phyloP scores from a whole-genome alignment of 1,140 invertebrate genomes.

The Lordiphosa stackelbergi region DNA sequence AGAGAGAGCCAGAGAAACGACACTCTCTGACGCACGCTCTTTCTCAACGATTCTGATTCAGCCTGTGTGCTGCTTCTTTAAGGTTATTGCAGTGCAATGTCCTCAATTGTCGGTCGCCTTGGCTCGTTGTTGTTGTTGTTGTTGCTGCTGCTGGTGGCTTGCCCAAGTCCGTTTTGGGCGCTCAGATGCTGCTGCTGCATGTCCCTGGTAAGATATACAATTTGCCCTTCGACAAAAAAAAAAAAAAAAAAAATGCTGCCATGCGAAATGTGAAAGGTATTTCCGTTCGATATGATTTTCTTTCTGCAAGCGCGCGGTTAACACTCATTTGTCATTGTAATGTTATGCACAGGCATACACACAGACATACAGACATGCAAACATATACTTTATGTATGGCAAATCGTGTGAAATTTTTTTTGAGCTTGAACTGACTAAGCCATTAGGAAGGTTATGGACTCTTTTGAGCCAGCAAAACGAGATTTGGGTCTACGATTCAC shows the following conservation, averaged over 20 bases:
- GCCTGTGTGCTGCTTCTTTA: slow-evolving; percentile 56
- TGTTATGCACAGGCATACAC: slow-evolving; percentile 5
- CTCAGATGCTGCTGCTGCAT: slow-evolving; percentile 54
- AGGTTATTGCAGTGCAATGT: slow-evolving; percentile 72
- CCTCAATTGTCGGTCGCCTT: slow-evolving; percentile 67
- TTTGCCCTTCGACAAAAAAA: slow-evolving; percentile 49
- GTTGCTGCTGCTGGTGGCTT: slow-evolving; percentile 16
- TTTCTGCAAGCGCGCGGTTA: neutral
- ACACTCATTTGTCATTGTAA: slow-evolving; percentile 32
- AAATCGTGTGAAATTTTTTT: slow-evolving; percentile 2
- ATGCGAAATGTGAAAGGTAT: slow-evolving; percentile 61
- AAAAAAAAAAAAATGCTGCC: slow-evolving; percentile 17
- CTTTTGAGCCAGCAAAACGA: no score
- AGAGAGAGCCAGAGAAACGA: neutral
- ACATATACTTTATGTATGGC: neutral
- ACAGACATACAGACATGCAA: neutral
- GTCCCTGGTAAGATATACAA: slow-evolving; percentile 42
- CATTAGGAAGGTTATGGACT: no score
- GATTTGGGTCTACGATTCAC: no score
- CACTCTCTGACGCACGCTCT: slow-evolving; percentile 16
- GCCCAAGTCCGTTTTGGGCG: slow-evolving; percentile 44
- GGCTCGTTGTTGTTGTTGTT: slow-evolving; percentile 37
- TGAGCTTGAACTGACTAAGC: no score
- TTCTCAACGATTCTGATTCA: slow-evolving; percentile 19
- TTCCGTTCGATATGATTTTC: slow-evolving; percentile 58